Evolutionary conservation across 64 coral and sea anemone species (phyloP).

Genomic region (Porites australiensis): DNA sequence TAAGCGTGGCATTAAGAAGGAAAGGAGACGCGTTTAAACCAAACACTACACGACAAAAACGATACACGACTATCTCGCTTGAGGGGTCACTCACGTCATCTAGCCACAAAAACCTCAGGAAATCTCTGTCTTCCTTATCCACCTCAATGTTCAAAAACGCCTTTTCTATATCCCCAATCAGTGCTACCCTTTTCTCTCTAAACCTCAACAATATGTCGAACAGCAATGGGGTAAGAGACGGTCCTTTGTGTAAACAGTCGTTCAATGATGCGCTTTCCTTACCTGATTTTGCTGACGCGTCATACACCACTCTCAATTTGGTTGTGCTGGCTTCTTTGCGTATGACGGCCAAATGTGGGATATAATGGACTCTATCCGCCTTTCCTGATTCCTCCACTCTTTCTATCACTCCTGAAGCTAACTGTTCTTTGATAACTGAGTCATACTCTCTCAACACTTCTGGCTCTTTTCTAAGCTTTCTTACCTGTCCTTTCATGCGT

Average conservation of each 20-base stretch:
- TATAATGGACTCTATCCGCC: conserved; percentile 14
- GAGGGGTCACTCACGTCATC: neutral
- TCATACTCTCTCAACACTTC: conserved; percentile 42
- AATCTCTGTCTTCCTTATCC: conserved; percentile 40
- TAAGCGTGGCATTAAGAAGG: neutral
- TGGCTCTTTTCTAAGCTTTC: conserved; percentile 36
- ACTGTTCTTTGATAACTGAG: conserved; percentile 49
- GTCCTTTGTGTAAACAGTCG: conserved; percentile 22
- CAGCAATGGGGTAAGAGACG: neutral
- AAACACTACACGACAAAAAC: conserved; percentile 40
- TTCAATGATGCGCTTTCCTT: neutral
- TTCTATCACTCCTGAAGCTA: conserved; percentile 47
- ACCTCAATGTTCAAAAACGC: conserved; percentile 37
- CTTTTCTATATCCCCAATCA: conserved; percentile 33
- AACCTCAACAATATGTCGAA: conserved; percentile 23
- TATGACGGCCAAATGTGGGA: conserved; percentile 34
- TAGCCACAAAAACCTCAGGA: conserved; percentile 19
- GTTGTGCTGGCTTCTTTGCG: neutral
- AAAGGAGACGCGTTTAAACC: neutral
- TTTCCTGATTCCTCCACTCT: neutral
- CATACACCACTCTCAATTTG: neutral
- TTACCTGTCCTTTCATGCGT: conserved; percentile 42
- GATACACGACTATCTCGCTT: conserved; percentile 5
- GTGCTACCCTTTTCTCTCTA: neutral
- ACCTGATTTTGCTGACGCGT: conserved; percentile 1